These are phyloP conservation scores for Schizaphis graminum DNA, from an alignment of 2,888 invertebrate species.

Conservation along the genomic window DNA sequence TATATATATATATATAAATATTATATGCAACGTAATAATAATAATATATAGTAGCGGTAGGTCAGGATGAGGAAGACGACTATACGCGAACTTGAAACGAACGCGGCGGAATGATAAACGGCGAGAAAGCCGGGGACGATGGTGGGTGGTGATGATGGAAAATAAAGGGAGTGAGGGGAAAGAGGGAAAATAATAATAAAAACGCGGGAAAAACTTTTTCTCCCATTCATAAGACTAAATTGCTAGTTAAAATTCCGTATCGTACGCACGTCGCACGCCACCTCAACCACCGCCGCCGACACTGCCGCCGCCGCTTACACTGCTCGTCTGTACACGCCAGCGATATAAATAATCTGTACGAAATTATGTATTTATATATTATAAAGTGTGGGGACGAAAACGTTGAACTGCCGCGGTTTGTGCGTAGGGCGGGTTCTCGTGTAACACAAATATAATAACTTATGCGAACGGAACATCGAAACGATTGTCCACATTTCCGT, in stretches of 20 bases:
- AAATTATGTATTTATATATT: not conserved
- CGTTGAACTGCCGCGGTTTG: not conserved
- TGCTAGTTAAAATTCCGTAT: constrained; percentile 65
- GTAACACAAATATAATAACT: not conserved
- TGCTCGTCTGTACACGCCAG: not conserved
- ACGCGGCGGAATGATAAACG: constrained; percentile 26
- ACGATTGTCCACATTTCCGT: not conserved
- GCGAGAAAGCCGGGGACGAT: not conserved
- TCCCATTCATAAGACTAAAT: constrained; percentile 61
- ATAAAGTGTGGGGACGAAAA: not conserved
- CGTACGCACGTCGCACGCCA: constrained; percentile 23
- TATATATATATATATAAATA: not conserved
- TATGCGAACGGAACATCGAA: constrained; percentile 46
- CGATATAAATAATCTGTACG: not conserved
- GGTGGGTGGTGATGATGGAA: not conserved
- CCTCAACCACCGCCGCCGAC: not conserved
- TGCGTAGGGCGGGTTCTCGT: not conserved
- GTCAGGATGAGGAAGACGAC: constrained; percentile 46
- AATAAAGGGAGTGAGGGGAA: not conserved
- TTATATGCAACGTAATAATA: not conserved
- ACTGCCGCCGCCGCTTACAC: not conserved
- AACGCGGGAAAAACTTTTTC: constrained; percentile 64
- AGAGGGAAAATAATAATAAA: constrained; percentile 53
- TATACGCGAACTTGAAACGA: constrained; percentile 54
- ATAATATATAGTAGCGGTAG: constrained; percentile 62